These are phyloP conservation scores for Parnassius apollo DNA, from an alignment of 2,888 invertebrate genomes.

Conservation along the genomic window DNA sequence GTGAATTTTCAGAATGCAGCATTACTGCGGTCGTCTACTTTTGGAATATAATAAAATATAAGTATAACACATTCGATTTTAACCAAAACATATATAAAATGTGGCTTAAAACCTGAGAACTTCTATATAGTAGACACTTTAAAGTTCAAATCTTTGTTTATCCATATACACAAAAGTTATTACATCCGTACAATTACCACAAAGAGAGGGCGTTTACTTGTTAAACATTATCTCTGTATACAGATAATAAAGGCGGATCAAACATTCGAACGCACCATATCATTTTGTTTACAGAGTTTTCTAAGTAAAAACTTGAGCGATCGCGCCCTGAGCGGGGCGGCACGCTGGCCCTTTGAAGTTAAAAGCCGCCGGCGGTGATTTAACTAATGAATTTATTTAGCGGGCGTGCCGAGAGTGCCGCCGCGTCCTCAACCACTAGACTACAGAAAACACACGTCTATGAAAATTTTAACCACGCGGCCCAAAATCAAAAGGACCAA, in stretches of 20 bases:
- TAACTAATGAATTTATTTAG: slow-evolving; percentile 83
- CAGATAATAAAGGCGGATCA: slow-evolving; percentile 79
- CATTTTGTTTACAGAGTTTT: slow-evolving; percentile 81
- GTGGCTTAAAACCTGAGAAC: no score
- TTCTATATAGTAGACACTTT: no score
- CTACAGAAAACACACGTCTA: slow-evolving; percentile 28
- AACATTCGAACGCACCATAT: slow-evolving; percentile 77
- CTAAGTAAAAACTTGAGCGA: slow-evolving; percentile 76
- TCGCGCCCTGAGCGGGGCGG: slow-evolving; percentile 71
- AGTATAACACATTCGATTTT: no score
- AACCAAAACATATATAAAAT: no score
- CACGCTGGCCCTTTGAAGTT: slow-evolving; percentile 73
- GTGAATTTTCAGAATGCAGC: slow-evolving; percentile 18
- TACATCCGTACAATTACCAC: slow-evolving; percentile 60
- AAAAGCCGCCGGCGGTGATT: slow-evolving; percentile 81
- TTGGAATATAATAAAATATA: no score
- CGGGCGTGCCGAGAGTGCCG: slow-evolving; percentile 61
- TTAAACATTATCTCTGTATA: slow-evolving; percentile 69
- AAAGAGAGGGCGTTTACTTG: slow-evolving; percentile 66
- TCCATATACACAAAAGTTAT: slow-evolving; percentile 49
- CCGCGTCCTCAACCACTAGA: slow-evolving; percentile 35
- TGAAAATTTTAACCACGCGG: slow-evolving; percentile 24
- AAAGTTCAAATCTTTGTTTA: slow-evolving; percentile 47
- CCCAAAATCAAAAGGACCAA: slow-evolving; percentile 10
- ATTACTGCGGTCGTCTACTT: background rate